These are phyloP conservation scores for Drosophila tripunctata DNA, from an alignment of 2,888 invertebrate species.

Conservation along the genomic window DNA sequence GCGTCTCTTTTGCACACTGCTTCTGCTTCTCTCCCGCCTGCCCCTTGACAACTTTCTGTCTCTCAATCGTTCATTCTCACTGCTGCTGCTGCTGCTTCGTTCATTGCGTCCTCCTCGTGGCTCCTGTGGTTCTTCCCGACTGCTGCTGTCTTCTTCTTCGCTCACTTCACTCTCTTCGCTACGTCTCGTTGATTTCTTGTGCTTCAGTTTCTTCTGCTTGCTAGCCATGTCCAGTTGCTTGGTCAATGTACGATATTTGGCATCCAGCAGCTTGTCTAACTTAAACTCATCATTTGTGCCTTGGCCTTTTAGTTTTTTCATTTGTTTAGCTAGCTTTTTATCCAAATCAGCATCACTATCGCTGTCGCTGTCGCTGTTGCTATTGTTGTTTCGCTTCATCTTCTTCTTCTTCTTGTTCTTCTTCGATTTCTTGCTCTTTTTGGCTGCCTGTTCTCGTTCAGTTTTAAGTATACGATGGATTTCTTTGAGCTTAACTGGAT, in stretches of 20 bases:
- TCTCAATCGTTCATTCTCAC: background rate
- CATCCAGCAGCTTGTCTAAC: conserved; percentile 81
- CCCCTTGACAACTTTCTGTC: background rate
- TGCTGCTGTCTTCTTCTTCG: conserved; percentile 33
- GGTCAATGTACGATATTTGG: conserved; percentile 83
- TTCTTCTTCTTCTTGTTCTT: conserved; percentile 75
- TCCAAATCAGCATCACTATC: conserved; percentile 86
- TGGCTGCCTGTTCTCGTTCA: conserved; percentile 83
- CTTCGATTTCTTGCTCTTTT: conserved; percentile 55
- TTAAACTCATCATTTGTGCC: conserved; percentile 69
- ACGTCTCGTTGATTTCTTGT: conserved; percentile 28
- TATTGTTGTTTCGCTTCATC: conserved; percentile 82
- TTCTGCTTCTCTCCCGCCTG: conserved; percentile 14
- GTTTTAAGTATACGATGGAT: conserved; percentile 91
- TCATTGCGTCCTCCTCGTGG: background rate
- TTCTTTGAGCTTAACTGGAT: conserved; percentile 95
- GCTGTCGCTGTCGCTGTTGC: conserved; percentile 33
- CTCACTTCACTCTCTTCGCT: conserved; percentile 34
- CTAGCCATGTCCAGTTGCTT: conserved; percentile 83
- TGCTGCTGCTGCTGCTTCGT: conserved; percentile 7
- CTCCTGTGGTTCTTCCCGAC: background rate
- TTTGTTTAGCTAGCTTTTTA: conserved; percentile 85
- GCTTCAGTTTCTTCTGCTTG: conserved; percentile 56
- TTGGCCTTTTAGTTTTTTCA: conserved; percentile 87
- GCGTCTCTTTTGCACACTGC: background rate